These are phyloP conservation scores for Trichopoda pennipes DNA, from an alignment of 2,888 invertebrate genomes.

Conservation along the genomic window DNA sequence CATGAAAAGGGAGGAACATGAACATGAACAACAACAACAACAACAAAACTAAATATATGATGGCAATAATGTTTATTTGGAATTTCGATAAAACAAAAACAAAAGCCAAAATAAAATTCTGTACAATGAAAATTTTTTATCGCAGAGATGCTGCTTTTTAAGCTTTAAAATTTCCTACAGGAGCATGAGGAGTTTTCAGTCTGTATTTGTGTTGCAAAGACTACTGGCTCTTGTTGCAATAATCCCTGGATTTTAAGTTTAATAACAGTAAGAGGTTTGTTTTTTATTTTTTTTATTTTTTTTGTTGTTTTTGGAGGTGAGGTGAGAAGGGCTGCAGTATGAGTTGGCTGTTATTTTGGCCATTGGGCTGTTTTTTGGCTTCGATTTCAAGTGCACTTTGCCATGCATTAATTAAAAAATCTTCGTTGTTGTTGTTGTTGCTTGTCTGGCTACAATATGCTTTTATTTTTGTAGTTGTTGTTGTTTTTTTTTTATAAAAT, in stretches of 20 bases:
- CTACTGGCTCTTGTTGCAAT: slow-evolving; percentile 35
- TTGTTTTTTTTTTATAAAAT: slow-evolving; percentile 10
- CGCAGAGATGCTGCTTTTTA: slow-evolving; percentile 35
- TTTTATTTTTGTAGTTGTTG: slow-evolving; percentile 47
- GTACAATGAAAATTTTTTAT: not conserved
- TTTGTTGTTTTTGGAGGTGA: not conserved
- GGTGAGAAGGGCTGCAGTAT: not conserved
- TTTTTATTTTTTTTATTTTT: too few species aligned
- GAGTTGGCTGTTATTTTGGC: slow-evolving; percentile 55
- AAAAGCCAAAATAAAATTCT: not conserved
- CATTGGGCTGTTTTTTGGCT: slow-evolving; percentile 66
- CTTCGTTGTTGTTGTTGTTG: slow-evolving; percentile 29
- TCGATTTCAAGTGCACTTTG: slow-evolving; percentile 68
- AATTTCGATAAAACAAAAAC: slow-evolving; percentile 29
- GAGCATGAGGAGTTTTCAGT: slow-evolving; percentile 9
- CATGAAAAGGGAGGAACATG: slow-evolving; percentile 47
- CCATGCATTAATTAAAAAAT: slow-evolving; percentile 67
- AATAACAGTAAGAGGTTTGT: not conserved
- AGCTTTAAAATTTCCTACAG: slow-evolving; percentile 25
- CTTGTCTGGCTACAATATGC: slow-evolving; percentile 56
- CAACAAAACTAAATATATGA: slow-evolving; percentile 28
- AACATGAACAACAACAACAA: not conserved
- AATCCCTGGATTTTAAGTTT: slow-evolving; percentile 41
- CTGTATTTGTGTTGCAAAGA: slow-evolving; percentile 12
- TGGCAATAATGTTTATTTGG: slow-evolving; percentile 25